Base-by-base conservation (phyloP, 2,113 vertebrate genomes). In the Ploceus nigricollis region DNA sequence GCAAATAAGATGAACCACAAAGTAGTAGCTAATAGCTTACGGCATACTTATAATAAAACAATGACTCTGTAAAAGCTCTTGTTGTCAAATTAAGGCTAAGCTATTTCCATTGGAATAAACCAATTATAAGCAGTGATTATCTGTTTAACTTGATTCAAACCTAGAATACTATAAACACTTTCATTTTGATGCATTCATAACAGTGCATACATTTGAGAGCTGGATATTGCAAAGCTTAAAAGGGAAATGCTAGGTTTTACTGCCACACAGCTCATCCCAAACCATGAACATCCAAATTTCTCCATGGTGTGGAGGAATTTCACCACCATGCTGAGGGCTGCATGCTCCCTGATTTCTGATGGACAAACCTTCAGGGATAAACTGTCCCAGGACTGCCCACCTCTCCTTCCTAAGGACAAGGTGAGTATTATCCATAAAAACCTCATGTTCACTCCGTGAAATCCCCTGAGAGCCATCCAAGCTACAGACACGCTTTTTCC, bases 61-160 rank as follows among this genome's bases (percentile, higher is more conserved):
- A 94, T 57, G 93, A 94, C 90, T 92, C 83, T 47, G 90, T 61
- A 92, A 96, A 97, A 90, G 95, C 97, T 95, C 63, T 80, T 84
- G 92, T 96, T 91, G 93, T 97, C 96, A 96, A 95, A 95, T 96
- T 93, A 96, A 96, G 84, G 82, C 93, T 96, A 94, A 96, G 91
- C 91, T 94, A 95, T 95, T 97, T 97, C 96, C 72, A 73, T 93
- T 83, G 95, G 96, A 97, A 96, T 95, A 97, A 95, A 97, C 97
- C 97, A 95, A 92, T 97, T 96, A 96, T 68, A 90, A 97, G 96
- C 57, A 93, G 94, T 96, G 93, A 94, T 97, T 96, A 96, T 91
- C 96, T 89, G 68, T 96, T 97, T 97, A 97, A 92, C 89, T 87
- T 54, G 72, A 95, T 94, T 97, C 93, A 94, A 95, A 81, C 86